A percentile compares a stretch with the other conserved stretches of the same genome.
Evolutionary conservation across 2,113 vertebrate genomes (phyloP).

Genomic region (Poeciliopsis retropinna): DNA sequence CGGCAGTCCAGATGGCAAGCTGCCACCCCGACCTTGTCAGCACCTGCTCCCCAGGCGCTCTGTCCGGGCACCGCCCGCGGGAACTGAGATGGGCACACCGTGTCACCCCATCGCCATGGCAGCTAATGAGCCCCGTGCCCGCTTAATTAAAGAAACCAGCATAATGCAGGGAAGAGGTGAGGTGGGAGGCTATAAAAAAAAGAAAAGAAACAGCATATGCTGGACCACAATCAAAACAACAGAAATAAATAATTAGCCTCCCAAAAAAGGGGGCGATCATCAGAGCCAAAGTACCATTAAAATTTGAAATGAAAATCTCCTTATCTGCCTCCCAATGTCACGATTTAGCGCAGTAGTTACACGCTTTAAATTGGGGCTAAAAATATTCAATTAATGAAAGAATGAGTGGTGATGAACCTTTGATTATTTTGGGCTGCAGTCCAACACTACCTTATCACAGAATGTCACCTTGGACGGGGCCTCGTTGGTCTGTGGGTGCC

Average conservation of each 20-base stretch:
- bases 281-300: slow-evolving; percentile 82
- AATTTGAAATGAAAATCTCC: slow-evolving; percentile 84
- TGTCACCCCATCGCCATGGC: slow-evolving; percentile 72
- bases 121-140: slow-evolving; percentile 78
- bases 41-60: slow-evolving; percentile 83
- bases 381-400: slow-evolving; percentile 86
- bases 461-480: slow-evolving; percentile 82
- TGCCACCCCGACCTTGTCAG: slow-evolving; percentile 83
- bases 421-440: slow-evolving; percentile 82
- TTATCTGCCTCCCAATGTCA: slow-evolving; percentile 79
- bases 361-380: slow-evolving; percentile 78
- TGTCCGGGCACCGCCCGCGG: slow-evolving; percentile 79
- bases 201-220: slow-evolving; percentile 66
- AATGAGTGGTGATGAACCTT: slow-evolving; percentile 83
- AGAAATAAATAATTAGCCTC: slow-evolving; percentile 77
- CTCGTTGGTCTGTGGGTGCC: slow-evolving; percentile 78
- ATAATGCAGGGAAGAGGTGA: slow-evolving; percentile 69
- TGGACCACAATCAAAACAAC: slow-evolving; percentile 78
- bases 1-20: slow-evolving; percentile 80
- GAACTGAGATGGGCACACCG: slow-evolving; percentile 75
- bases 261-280: slow-evolving; percentile 70
- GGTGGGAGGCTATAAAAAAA: slow-evolving; percentile 27
- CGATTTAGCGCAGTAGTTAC: slow-evolving; percentile 73
- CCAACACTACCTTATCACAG: slow-evolving; percentile 83
- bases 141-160: slow-evolving; percentile 78